Conservation (phyloP, 2,113 vertebrate genomes). For the Oceanites oceanicus region DNA sequence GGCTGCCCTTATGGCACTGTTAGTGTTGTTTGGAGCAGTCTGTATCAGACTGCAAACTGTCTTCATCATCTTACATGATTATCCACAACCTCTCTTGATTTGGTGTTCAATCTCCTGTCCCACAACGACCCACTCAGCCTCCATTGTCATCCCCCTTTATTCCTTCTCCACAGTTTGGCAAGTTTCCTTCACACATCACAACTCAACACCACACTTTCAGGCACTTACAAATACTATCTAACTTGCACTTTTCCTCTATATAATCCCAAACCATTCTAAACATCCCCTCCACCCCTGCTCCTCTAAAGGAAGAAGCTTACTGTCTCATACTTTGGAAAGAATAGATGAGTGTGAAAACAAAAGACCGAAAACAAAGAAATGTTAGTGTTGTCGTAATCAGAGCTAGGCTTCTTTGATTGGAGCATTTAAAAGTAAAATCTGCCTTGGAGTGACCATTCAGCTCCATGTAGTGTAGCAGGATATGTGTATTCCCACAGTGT, state of each 20-base stretch:
- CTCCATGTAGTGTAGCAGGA: not conserved
- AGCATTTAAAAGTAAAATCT: not conserved
- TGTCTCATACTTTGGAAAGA: not conserved
- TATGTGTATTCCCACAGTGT: accelerated
- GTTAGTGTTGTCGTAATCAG: not conserved
- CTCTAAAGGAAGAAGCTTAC: not conserved
- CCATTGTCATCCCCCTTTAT: not conserved
- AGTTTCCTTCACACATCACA: not conserved
- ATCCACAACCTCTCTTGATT: not conserved
- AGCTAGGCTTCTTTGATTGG: not conserved
- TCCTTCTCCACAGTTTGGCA: not conserved
- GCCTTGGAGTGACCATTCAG: not conserved
- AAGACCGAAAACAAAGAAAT: not conserved
- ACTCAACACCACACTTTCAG: not conserved
- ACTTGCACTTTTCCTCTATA: not conserved
- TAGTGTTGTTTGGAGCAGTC: not conserved
- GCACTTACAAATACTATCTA: not conserved
- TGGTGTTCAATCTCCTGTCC: not conserved
- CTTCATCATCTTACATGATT: not conserved
- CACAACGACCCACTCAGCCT: not conserved
- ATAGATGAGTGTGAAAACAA: not conserved
- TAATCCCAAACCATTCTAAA: not conserved
- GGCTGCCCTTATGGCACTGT: not conserved
- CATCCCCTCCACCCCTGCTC: not conserved
- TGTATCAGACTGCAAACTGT: not conserved